These are phyloP conservation scores for Drosophila trapezifrons DNA, from an alignment of 1,140 invertebrate genomes.

Conservation along the genomic window DNA sequence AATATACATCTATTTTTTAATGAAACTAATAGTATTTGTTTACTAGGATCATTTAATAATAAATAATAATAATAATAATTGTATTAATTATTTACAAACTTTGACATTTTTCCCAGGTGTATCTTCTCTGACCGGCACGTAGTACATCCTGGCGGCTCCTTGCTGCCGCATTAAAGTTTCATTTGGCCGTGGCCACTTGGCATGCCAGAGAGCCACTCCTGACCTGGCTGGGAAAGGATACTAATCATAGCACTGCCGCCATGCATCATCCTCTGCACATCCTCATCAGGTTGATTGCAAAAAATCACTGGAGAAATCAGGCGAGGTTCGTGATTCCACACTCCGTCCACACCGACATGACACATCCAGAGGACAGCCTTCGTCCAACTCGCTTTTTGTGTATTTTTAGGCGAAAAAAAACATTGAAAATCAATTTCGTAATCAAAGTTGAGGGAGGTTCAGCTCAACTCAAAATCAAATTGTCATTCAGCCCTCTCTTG, in stretches of 20 bases:
- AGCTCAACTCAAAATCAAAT: slow-evolving; percentile 11
- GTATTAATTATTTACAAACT: neutral
- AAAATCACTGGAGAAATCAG: slow-evolving; percentile 80
- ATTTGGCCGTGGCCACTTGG: slow-evolving; percentile 50
- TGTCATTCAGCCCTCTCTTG: slow-evolving; percentile 3
- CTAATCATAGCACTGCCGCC: slow-evolving; percentile 69
- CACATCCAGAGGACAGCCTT: slow-evolving; percentile 33
- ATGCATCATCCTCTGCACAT: slow-evolving; percentile 62
- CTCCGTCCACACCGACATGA: neutral
- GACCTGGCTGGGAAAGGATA: slow-evolving; percentile 44
- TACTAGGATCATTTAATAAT: too few relatives aligned
- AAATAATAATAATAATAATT: too few relatives aligned
- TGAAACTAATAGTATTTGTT: too few relatives aligned
- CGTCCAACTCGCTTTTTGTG: slow-evolving; percentile 13
- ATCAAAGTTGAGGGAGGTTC: slow-evolving; percentile 50
- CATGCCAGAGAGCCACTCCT: slow-evolving; percentile 25
- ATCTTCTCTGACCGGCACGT: slow-evolving; percentile 60
- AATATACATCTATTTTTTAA: too few relatives aligned
- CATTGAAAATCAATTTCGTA: slow-evolving; percentile 67
- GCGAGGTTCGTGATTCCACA: slow-evolving; percentile 34
- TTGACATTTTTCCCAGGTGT: neutral
- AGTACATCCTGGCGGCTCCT: slow-evolving; percentile 18
- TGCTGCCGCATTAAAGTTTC: slow-evolving; percentile 65
- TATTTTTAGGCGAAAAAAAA: slow-evolving; percentile 45
- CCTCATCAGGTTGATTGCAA: slow-evolving; percentile 68